Conservation (phyloP, 2,797 vertebrate species). For the Thamnophis elegans region DNA sequence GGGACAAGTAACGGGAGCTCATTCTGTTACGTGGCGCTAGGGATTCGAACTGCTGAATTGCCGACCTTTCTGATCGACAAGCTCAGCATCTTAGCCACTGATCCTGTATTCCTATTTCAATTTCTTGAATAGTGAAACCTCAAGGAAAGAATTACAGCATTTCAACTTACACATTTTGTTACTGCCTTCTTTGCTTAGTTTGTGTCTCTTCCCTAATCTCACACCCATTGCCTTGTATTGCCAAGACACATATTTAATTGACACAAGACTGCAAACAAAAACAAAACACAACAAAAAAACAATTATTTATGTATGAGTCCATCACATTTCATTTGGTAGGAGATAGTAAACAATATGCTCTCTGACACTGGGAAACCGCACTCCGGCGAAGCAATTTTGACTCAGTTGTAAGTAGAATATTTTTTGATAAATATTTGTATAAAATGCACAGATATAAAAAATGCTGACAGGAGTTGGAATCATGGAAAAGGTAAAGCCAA, state of each 20-base stretch:
- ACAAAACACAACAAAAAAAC: background rate
- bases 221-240: background rate
- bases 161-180: background rate
- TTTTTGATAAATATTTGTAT: background rate
- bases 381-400: background rate
- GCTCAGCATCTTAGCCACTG: no score
- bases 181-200: background rate
- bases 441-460: background rate
- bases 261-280: background rate
- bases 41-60: no score
- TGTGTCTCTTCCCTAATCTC: background rate
- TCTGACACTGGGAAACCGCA: background rate
- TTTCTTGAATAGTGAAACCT: background rate
- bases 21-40: no score
- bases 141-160: background rate
- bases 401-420: background rate
- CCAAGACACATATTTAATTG: background rate
- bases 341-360: background rate
- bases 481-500: background rate
- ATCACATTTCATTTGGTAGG: background rate
- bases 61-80: no score
- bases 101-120: background rate
- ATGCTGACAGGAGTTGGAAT: background rate
- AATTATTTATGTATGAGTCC: background rate
- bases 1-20: no score